Evolutionary conservation across 2,797 vertebrate genomes (phyloP).

Genomic region (Trematomus bernacchii): DNA sequence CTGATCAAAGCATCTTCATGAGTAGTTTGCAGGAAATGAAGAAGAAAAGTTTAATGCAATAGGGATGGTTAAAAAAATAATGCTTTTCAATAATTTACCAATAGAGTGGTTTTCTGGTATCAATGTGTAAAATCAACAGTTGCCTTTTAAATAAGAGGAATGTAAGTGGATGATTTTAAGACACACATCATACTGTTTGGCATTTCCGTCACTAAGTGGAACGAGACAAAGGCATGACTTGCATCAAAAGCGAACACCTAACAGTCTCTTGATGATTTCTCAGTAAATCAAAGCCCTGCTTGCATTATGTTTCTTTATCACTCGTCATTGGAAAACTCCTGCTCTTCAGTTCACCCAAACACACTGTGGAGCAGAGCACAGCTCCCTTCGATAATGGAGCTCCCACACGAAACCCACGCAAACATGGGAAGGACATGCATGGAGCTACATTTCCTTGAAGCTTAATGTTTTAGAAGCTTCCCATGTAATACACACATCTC

Average conservation of each 20-base stretch:
- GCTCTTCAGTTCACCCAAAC: constrained; percentile 27
- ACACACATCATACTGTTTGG: too few relatives aligned
- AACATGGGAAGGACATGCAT: neutral
- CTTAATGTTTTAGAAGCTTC: neutral
- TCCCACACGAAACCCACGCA: constrained; percentile 8
- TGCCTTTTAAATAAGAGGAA: too few relatives aligned
- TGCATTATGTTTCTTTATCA: constrained; percentile 12
- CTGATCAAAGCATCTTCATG: neutral
- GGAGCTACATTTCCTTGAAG: neutral
- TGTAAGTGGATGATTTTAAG: too few relatives aligned
- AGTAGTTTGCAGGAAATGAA: neutral
- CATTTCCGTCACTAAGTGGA: too few relatives aligned
- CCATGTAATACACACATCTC: constrained; percentile 8
- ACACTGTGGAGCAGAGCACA: constrained; percentile 2
- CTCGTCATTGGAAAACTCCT: neutral
- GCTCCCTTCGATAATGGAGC: neutral
- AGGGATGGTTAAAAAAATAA: neutral
- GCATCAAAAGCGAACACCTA: neutral
- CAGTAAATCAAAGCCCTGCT: neutral
- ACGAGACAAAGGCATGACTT: too few relatives aligned
- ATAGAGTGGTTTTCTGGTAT: neutral
- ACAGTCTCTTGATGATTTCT: neutral
- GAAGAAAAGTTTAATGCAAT: neutral
- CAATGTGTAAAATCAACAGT: too few relatives aligned
- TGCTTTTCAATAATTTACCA: neutral